Conservation (phyloP, 2,888 invertebrate species). For the Hyposoter dolosus region DNA sequence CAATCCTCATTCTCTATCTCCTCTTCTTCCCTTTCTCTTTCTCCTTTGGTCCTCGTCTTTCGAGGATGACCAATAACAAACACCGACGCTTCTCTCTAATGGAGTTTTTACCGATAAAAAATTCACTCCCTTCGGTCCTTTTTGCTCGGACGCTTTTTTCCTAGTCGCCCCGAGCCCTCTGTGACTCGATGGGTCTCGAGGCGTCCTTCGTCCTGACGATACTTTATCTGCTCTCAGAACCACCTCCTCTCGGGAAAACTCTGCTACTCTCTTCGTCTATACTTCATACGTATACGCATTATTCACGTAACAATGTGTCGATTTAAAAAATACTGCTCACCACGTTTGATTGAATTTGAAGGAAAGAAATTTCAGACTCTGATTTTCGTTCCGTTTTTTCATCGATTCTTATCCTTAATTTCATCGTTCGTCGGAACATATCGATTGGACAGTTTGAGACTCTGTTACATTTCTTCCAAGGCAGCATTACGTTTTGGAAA, state of each 20-base stretch:
- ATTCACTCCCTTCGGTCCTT: constrained; percentile 81
- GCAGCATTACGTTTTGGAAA: background rate
- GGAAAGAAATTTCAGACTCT: background rate
- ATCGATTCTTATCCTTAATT: background rate
- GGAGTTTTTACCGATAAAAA: constrained; percentile 85
- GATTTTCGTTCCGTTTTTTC: background rate
- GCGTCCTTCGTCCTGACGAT: constrained; percentile 53
- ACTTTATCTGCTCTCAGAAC: constrained; percentile 38
- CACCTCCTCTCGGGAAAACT: constrained; percentile 58
- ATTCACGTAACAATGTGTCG: background rate
- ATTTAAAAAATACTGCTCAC: background rate
- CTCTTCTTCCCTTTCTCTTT: constrained; percentile 26
- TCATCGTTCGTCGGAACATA: background rate
- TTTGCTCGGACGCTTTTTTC: constrained; percentile 72
- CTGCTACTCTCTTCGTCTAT: background rate
- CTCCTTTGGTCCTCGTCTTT: constrained; percentile 72
- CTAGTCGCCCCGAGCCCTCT: constrained; percentile 61
- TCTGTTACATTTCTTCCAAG: background rate
- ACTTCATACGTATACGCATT: constrained; percentile 1
- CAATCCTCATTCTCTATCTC: constrained; percentile 70
- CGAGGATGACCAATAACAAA: constrained; percentile 84
- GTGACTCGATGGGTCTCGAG: constrained; percentile 44
- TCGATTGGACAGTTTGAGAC: background rate
- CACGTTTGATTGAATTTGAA: background rate
- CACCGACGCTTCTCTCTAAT: constrained; percentile 83